phyloP scores from a whole-genome alignment of 2,797 vertebrate genomes.

The Gastrophryne carolinensis region DNA sequence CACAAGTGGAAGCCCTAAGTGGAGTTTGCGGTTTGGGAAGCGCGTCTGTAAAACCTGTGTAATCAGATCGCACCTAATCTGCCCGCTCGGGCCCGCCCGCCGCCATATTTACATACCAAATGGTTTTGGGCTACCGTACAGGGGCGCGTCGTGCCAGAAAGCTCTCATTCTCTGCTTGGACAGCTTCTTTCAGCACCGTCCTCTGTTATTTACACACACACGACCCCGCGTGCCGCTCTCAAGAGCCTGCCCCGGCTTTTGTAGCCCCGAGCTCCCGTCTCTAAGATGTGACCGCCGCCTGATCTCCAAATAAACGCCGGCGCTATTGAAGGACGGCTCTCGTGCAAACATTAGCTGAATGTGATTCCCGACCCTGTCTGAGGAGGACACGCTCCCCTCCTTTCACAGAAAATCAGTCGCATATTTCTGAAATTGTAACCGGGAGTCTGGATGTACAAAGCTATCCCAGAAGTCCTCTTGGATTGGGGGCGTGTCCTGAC shows the following conservation, averaged over 20 bases:
- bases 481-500: neutral
- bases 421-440: neutral
- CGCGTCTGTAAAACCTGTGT: conserved; percentile 24
- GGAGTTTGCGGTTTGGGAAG: conserved; percentile 29
- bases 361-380: neutral
- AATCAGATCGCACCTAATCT: conserved; percentile 46
- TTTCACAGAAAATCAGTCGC: neutral
- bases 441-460: neutral
- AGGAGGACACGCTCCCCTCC: neutral
- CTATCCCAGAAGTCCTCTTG: neutral
- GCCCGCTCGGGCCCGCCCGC: conserved; percentile 28
- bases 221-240: neutral
- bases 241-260: neutral
- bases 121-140: conserved; percentile 45
- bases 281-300: neutral
- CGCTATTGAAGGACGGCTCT: neutral
- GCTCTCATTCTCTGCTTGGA: neutral
- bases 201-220: neutral
- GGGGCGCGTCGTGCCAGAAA: conserved; percentile 6
- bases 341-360: neutral
- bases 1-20: conserved; percentile 6
- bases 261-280: neutral
- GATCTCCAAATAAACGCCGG: neutral
- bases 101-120: conserved; percentile 42
- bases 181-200: conserved; percentile 28